Conservation (phyloP, 2,113 vertebrate species). For the Psittacula cyanocephala region DNA sequence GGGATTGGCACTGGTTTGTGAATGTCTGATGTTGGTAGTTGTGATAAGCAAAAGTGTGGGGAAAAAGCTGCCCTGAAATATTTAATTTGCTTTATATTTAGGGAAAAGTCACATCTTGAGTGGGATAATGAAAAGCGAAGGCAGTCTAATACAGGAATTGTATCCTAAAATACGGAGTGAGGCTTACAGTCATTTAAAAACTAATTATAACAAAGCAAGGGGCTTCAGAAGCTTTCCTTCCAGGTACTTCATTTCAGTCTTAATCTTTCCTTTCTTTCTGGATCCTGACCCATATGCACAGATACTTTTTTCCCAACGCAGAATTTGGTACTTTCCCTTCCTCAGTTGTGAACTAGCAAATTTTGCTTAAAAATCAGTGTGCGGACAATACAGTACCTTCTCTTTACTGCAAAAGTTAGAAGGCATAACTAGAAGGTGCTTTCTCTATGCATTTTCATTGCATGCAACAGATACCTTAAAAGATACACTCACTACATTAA, state of each 20-base stretch:
- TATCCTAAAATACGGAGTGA: neutral
- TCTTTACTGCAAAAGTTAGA: neutral
- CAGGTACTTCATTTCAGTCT: neutral
- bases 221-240: neutral
- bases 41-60: neutral
- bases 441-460: neutral
- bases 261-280: neutral
- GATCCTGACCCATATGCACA: neutral
- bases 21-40: neutral
- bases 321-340: neutral
- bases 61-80: neutral
- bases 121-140: neutral
- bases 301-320: neutral
- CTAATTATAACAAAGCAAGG: neutral
- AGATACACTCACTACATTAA: neutral
- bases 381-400: neutral
- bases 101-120: neutral
- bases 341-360: neutral
- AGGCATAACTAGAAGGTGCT: neutral
- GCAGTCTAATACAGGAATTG: neutral
- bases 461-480: neutral
- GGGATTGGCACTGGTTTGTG: neutral
- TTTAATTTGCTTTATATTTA: neutral
- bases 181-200: neutral
- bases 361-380: neutral